phyloP scores from a whole-genome alignment of 2,888 invertebrate species.

The Hetaerina titia region DNA sequence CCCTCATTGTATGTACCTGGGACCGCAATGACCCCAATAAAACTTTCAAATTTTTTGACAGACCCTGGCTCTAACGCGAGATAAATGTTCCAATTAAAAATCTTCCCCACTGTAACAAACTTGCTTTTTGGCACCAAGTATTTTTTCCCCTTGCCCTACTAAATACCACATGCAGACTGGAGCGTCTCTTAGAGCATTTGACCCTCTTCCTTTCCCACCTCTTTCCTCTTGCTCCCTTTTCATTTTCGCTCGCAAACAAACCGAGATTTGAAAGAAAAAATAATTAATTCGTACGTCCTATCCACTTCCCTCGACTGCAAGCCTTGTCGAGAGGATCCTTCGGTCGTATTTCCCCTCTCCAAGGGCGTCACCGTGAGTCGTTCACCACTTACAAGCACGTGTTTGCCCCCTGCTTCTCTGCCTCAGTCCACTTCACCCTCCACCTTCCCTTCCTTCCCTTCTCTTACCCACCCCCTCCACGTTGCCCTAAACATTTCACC shows the following conservation, averaged over 20 bases:
- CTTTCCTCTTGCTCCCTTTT: not conserved
- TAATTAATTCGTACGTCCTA: not conserved
- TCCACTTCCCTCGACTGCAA: conserved; percentile 8
- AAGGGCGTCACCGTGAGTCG: not conserved
- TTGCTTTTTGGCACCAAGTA: not conserved
- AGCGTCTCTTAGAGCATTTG: not conserved
- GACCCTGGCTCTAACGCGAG: not conserved
- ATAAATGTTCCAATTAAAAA: conserved; percentile 11
- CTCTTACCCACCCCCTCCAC: not conserved
- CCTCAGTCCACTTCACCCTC: not conserved
- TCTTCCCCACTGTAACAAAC: not conserved
- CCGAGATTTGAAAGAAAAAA: not conserved
- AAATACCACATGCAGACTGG: not conserved
- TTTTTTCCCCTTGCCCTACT: conserved; percentile 7
- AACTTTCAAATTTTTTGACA: not conserved
- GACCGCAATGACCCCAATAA: not conserved
- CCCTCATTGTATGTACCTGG: not conserved
- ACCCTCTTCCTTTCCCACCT: not conserved
- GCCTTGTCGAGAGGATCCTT: conserved; percentile 11
- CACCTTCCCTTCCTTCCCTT: not conserved
- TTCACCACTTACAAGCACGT: not conserved
- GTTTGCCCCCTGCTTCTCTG: not conserved
- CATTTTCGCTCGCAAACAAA: not conserved
- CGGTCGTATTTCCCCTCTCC: not conserved
- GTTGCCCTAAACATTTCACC: not conserved